Percentiles rank a stretch among this genome's conserved stretches.
phyloP scores from a whole-genome alignment of 2,888 invertebrate genomes.

The Epiperipatus broadwayi region DNA sequence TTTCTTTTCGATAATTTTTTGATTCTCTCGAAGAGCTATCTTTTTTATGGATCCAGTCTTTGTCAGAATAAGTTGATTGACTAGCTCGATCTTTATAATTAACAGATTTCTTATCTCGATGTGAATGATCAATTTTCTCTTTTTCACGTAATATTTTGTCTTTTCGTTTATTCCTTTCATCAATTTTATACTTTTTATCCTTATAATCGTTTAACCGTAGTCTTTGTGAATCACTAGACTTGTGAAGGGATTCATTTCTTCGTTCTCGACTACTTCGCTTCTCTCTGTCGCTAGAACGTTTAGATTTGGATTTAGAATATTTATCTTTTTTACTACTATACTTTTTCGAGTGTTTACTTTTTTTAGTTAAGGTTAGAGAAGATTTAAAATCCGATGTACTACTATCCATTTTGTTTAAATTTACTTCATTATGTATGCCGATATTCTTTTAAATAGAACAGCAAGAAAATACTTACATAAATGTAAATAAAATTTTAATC shows the following conservation, averaged over 20 bases:
- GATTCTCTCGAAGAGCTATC: no score
- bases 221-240: neutral
- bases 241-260: neutral
- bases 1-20: no score
- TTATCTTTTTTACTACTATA: slow-evolving; percentile 15
- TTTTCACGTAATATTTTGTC: slow-evolving; percentile 33
- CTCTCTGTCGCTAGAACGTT: slow-evolving; percentile 1
- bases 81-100: slow-evolving; percentile 10
- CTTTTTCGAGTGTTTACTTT: slow-evolving; percentile 23
- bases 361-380: slow-evolving; percentile 47
- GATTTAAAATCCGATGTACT: slow-evolving; percentile 78
- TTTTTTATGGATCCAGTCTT: no score
- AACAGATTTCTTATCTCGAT: slow-evolving; percentile 12
- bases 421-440: no score
- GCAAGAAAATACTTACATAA: no score
- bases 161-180: slow-evolving; percentile 26
- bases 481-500: no score
- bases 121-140: slow-evolving; percentile 19
- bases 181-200: slow-evolving; percentile 19
- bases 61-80: no score
- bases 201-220: slow-evolving; percentile 18
- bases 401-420: no score
- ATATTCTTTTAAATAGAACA: no score
- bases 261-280: neutral
- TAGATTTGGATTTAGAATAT: slow-evolving; percentile 4